Percentiles rank a stretch among this genome's conserved stretches.
Conservation (phyloP, 2,113 vertebrate species). For the Mixornis gularis region DNA sequence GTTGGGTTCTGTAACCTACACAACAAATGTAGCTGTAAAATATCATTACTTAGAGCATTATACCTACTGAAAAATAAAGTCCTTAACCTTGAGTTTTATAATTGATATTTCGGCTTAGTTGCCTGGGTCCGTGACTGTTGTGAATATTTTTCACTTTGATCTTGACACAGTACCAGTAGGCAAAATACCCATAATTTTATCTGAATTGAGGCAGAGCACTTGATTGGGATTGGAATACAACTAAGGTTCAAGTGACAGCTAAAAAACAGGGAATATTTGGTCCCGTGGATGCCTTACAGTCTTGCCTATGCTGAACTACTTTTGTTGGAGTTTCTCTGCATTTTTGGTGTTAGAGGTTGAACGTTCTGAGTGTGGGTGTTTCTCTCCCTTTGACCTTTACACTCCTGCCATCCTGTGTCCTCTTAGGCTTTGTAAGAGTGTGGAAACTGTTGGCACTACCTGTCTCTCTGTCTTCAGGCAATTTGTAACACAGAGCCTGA, state of each 20-base stretch:
- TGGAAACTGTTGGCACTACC: neutral
- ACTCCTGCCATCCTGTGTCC: neutral
- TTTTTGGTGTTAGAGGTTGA: neutral
- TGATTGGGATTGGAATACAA: neutral
- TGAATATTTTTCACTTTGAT: neutral
- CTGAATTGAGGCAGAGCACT: neutral
- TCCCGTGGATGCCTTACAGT: neutral
- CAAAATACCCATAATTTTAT: neutral
- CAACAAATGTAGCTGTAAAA: neutral
- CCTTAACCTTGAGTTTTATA: neutral
- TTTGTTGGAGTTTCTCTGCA: neutral
- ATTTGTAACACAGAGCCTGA: neutral
- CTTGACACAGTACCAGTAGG: neutral
- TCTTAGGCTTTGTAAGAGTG: neutral
- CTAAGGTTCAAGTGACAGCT: neutral
- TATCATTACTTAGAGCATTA: neutral
- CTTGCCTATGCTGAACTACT: neutral
- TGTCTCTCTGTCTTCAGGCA: neutral
- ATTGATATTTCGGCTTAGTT: neutral
- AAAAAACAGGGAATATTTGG: neutral
- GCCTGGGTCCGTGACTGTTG: neutral
- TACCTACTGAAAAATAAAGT: neutral
- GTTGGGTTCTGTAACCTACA: neutral
- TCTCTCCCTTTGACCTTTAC: neutral
- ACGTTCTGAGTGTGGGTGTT: neutral